Percentiles rank a stretch among this genome's conserved stretches.
Conservation (phyloP, 2,797 vertebrate genomes). For the Poecilia velifera region DNA sequence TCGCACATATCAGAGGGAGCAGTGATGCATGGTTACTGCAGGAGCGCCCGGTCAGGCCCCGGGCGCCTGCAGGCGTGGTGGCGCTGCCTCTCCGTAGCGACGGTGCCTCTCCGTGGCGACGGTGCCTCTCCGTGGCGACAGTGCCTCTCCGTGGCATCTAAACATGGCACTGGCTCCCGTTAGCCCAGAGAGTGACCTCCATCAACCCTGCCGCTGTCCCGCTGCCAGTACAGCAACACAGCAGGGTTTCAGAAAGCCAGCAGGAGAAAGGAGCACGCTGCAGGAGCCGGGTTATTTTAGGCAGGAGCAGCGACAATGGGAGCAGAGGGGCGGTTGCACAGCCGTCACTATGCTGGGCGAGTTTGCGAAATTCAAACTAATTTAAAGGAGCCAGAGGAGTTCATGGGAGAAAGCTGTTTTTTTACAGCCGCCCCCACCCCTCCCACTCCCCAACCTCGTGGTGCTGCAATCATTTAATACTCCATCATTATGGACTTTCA, state of each 20-base stretch:
- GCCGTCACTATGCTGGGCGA: conserved; percentile 40
- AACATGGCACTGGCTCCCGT: conserved; percentile 58
- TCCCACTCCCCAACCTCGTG: conserved; percentile 71
- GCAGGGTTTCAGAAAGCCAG: conserved; percentile 57
- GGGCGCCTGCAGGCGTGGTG: neutral
- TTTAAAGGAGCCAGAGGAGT: conserved; percentile 69
- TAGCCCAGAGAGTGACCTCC: conserved; percentile 47
- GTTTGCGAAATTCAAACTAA: conserved; percentile 67
- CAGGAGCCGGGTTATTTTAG: conserved; percentile 64
- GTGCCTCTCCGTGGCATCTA: conserved; percentile 42
- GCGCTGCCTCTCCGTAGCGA: neutral
- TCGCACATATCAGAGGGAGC: conserved; percentile 2
- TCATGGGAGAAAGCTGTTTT: conserved; percentile 70
- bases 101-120: too few species aligned
- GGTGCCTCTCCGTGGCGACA: too few species aligned
- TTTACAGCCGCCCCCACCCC: conserved; percentile 36
- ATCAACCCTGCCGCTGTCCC: conserved; percentile 43
- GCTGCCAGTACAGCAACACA: conserved; percentile 55
- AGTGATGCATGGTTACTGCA: conserved; percentile 16
- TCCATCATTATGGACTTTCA: conserved; percentile 73
- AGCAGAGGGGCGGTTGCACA: conserved; percentile 47
- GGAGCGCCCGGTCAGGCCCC: neutral
- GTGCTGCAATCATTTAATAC: conserved; percentile 77
- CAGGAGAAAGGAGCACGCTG: conserved; percentile 51
- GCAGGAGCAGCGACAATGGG: conserved; percentile 61